phyloP scores from a whole-genome alignment of 2,888 invertebrate genomes.

The Serrognathus titanus region DNA sequence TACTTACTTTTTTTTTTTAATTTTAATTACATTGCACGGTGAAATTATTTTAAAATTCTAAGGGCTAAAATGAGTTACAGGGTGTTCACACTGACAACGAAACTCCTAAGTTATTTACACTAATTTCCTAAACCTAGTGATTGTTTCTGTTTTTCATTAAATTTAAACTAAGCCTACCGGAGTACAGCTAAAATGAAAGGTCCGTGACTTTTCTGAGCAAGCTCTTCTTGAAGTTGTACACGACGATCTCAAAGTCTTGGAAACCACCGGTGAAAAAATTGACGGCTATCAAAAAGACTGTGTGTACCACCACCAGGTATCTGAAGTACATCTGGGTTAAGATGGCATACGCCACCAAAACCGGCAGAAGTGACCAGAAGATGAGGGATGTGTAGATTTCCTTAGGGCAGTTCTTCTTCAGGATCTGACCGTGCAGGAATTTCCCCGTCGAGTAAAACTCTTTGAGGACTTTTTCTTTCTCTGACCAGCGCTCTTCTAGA shows the following conservation, averaged over 20 bases:
- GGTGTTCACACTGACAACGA: too few relatives aligned
- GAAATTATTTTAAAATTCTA: too few relatives aligned
- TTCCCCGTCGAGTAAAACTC: constrained; percentile 58
- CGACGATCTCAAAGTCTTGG: constrained; percentile 54
- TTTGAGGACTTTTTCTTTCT: constrained; percentile 61
- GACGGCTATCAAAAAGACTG: constrained; percentile 53
- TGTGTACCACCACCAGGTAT: constrained; percentile 56
- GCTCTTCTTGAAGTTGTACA: constrained; percentile 9
- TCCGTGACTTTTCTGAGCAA: background rate
- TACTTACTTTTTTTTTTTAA: too few relatives aligned
- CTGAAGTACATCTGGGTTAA: constrained; percentile 46
- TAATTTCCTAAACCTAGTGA: too few relatives aligned
- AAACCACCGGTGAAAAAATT: constrained; percentile 59
- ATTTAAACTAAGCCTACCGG: too few relatives aligned
- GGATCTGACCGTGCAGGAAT: constrained; percentile 39
- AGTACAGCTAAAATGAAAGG: background rate
- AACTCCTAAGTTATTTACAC: too few relatives aligned
- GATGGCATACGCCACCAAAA: constrained; percentile 50
- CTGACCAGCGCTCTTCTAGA: constrained; percentile 63
- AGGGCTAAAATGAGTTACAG: too few relatives aligned
- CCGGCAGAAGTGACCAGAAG: constrained; percentile 64
- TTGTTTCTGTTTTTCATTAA: too few relatives aligned
- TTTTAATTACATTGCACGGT: too few relatives aligned
- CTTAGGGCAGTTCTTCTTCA: constrained; percentile 38
- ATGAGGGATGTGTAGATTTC: constrained; percentile 56